Evolutionary conservation across 1,140 invertebrate genomes (phyloP).

Genomic region (Aphidius gifuensis): DNA sequence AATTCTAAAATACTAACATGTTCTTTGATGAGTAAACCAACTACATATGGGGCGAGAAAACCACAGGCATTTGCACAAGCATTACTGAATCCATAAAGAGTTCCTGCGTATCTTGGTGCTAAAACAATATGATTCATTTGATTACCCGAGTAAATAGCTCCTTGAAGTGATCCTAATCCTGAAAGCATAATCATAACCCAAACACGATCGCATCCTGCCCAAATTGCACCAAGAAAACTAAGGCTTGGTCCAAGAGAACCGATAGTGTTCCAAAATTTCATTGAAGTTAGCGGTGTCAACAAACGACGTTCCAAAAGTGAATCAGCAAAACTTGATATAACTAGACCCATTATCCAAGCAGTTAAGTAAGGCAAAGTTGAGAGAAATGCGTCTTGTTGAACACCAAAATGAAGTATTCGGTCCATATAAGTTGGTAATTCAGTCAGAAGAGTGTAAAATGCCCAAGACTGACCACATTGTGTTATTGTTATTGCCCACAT

Average conservation of each 20-base stretch:
- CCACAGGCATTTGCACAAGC: constrained; percentile 82
- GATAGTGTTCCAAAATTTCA: constrained; percentile 75
- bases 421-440: constrained; percentile 93
- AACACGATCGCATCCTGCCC: constrained; percentile 70
- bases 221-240: constrained; percentile 71
- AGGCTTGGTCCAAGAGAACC: constrained; percentile 70
- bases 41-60: constrained; percentile 79
- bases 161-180: constrained; percentile 68
- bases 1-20: constrained; percentile 55
- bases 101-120: constrained; percentile 80
- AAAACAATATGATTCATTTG: constrained; percentile 87
- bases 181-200: constrained; percentile 70
- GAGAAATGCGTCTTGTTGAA: constrained; percentile 59
- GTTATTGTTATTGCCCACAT: constrained; percentile 84
- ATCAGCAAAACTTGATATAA: constrained; percentile 69
- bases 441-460: constrained; percentile 91
- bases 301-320: constrained; percentile 63
- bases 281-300: constrained; percentile 65
- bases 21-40: constrained; percentile 69
- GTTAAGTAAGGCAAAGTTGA: constrained; percentile 51
- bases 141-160: constrained; percentile 74
- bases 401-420: constrained; percentile 84
- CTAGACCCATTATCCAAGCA: constrained; percentile 67
- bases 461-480: constrained; percentile 91
- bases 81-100: constrained; percentile 86